These are phyloP conservation scores for Caenorhabditis sinica DNA, from an alignment of 2,888 invertebrate genomes.

Conservation along the genomic window DNA sequence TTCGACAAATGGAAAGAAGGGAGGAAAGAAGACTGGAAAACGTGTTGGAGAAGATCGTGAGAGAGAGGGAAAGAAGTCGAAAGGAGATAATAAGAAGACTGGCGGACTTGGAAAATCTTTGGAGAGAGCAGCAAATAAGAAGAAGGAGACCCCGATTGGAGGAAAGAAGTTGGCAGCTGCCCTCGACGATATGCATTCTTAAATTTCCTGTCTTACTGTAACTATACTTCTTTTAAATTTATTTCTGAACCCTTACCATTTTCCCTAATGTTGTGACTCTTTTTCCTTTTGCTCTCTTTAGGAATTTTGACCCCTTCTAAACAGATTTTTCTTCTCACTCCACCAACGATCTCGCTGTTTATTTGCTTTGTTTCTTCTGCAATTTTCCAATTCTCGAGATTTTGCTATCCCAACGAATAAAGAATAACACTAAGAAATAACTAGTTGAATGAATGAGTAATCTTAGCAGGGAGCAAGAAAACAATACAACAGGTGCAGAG, in stretches of 20 bases:
- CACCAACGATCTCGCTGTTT: constrained; percentile 51
- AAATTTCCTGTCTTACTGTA: not conserved
- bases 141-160: constrained; percentile 63
- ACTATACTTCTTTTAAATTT: not conserved
- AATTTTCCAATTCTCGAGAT: not conserved
- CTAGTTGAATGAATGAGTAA: not conserved
- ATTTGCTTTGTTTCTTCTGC: constrained; percentile 49
- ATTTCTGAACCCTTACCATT: not conserved
- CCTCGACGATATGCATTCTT: constrained; percentile 54
- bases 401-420: constrained; percentile 19
- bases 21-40: constrained; percentile 50
- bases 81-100: constrained; percentile 60
- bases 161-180: constrained; percentile 63
- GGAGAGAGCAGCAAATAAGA: constrained; percentile 63
- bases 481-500: not conserved
- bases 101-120: constrained; percentile 60
- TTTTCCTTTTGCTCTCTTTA: constrained; percentile 18
- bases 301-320: constrained; percentile 10
- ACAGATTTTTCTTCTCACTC: constrained; percentile 28
- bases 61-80: constrained; percentile 62
- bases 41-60: constrained; percentile 61
- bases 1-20: constrained; percentile 55
- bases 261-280: constrained; percentile 52
- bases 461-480: not conserved
- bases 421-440: constrained; percentile 23